Evolutionary conservation across 2,888 invertebrate species (phyloP).

Genomic region (Bombylius major): DNA sequence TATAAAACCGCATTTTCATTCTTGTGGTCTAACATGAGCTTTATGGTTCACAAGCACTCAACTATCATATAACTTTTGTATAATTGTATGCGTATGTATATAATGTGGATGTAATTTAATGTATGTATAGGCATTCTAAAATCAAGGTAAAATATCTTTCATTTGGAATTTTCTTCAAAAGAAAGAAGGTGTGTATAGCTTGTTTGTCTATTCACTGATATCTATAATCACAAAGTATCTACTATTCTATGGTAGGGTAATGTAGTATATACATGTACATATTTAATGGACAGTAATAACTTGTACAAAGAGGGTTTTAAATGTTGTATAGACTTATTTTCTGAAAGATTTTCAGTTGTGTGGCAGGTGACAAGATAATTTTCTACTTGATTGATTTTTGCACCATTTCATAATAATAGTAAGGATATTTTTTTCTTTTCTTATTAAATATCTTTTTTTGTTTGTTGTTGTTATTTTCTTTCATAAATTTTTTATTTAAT

Average conservation of each 20-base stretch:
- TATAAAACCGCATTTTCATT: too few relatives aligned
- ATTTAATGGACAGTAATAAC: background rate
- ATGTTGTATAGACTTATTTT: background rate
- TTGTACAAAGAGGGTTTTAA: background rate
- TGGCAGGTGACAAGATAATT: conserved; percentile 9
- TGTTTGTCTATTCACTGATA: too few relatives aligned
- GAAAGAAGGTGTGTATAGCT: too few relatives aligned
- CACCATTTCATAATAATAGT: conserved; percentile 1
- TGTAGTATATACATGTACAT: background rate
- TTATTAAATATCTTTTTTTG: background rate
- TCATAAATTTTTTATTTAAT: too few relatives aligned
- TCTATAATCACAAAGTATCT: too few relatives aligned
- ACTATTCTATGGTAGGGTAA: too few relatives aligned
- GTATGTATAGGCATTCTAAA: too few relatives aligned
- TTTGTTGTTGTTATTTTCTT: background rate
- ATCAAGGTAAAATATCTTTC: too few relatives aligned
- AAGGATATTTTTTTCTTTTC: background rate
- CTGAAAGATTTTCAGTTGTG: background rate
- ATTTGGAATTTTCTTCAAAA: too few relatives aligned
- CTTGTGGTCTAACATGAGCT: background rate
- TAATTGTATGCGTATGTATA: too few relatives aligned
- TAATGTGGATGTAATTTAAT: too few relatives aligned
- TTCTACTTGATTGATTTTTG: conserved; percentile 8
- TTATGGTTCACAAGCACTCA: background rate
- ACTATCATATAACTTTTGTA: too few relatives aligned